Percentiles rank a stretch among this genome's conserved stretches.
These are phyloP conservation scores for Labeo rohita DNA, from an alignment of 2,113 vertebrate genomes.

Conservation along the genomic window DNA sequence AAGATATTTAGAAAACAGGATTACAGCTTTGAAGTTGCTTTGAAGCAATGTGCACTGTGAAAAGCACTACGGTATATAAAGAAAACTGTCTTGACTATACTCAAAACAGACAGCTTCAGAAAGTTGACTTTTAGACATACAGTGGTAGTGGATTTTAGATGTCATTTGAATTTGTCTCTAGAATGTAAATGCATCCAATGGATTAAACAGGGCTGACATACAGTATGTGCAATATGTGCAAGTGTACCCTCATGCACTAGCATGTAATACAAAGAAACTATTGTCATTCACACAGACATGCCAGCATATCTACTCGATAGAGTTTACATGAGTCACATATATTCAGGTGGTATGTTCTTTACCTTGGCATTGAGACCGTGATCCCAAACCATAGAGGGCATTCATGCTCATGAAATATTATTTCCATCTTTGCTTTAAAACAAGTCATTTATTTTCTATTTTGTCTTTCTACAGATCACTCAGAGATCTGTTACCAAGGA, in stretches of 20 bases:
- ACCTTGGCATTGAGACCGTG: constrained; percentile 33
- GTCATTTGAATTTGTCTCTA: neutral
- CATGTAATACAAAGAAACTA: neutral
- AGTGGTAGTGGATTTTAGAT: neutral
- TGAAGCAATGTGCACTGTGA: too few relatives aligned
- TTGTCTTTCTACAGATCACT: constrained; percentile 43
- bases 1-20: neutral
- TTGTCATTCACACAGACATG: neutral
- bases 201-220: neutral
- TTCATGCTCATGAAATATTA: constrained; percentile 43
- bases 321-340: constrained; percentile 28
- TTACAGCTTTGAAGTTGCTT: neutral
- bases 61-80: neutral
- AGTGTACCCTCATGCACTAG: neutral
- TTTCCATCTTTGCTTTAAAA: constrained; percentile 50
- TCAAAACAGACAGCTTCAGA: neutral
- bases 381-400: constrained; percentile 38
- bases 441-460: constrained; percentile 54
- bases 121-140: too few relatives aligned
- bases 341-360: constrained; percentile 33
- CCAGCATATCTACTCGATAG: neutral
- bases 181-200: neutral
- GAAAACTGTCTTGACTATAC: neutral
- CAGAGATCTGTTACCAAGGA: constrained; percentile 38
- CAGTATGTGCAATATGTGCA: neutral